Evolutionary conservation across 2,113 vertebrate genomes (phyloP).

Genomic region (Hemiscyllium ocellatum): DNA sequence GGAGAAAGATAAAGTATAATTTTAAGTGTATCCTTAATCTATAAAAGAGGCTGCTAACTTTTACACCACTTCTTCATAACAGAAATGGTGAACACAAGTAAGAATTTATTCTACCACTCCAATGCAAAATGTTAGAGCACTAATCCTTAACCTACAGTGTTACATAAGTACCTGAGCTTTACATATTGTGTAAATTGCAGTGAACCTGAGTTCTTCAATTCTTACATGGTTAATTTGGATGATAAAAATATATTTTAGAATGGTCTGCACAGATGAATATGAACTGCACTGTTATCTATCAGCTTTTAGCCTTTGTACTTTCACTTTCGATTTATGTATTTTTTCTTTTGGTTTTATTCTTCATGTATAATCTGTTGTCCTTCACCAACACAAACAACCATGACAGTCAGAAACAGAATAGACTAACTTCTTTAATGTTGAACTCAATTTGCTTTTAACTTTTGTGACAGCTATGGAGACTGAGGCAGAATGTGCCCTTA

Average conservation of each 20-base stretch:
- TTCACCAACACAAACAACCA: background rate
- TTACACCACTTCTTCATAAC: background rate
- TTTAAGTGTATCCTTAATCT: background rate
- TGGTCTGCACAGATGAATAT: background rate
- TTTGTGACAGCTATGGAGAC: background rate
- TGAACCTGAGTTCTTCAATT: background rate
- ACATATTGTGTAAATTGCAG: background rate
- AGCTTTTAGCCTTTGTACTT: background rate
- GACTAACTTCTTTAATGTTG: background rate
- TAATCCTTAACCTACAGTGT: background rate
- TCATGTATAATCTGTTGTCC: background rate
- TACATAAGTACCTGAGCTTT: background rate
- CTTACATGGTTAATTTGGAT: background rate
- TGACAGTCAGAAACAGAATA: background rate
- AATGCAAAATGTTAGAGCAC: background rate
- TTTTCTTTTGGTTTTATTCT: constrained; percentile 1
- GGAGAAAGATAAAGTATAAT: background rate
- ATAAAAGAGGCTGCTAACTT: background rate
- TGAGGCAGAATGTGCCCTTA: background rate
- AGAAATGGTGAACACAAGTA: background rate
- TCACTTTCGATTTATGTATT: background rate
- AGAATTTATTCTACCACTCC: background rate
- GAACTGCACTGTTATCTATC: background rate
- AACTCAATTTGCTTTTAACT: background rate
- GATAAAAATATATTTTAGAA: background rate